phyloP scores from a whole-genome alignment of 2,113 vertebrate genomes.

The Carettochelys insculpta region DNA sequence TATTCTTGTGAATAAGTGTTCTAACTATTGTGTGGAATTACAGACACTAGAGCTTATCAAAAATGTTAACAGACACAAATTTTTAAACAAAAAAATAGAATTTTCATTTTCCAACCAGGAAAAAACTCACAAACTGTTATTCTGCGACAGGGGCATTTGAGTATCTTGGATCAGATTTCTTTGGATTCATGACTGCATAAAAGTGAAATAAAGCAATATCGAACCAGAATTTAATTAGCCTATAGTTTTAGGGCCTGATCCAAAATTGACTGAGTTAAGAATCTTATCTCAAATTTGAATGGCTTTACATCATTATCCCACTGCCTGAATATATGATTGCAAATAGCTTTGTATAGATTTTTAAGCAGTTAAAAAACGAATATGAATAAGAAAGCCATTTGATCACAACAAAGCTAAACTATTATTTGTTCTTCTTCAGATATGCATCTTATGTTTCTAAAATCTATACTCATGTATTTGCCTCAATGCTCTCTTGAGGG shows the following conservation, averaged over 20 bases:
- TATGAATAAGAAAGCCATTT: background rate
- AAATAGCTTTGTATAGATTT: background rate
- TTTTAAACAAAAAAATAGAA: background rate
- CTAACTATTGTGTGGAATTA: background rate
- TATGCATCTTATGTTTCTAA: background rate
- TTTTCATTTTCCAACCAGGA: background rate
- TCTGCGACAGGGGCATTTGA: background rate
- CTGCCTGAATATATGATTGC: background rate
- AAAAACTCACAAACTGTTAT: background rate
- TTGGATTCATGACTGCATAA: background rate
- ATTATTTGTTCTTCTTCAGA: background rate
- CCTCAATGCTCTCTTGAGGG: background rate
- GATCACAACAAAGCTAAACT: background rate
- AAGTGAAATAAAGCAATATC: background rate
- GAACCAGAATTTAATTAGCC: background rate
- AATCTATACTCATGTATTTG: background rate
- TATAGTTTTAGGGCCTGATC: background rate
- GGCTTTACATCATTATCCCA: background rate
- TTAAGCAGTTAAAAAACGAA: constrained; percentile 7
- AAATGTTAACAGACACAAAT: background rate
- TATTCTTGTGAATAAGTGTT: background rate
- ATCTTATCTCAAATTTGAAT: constrained; percentile 18
- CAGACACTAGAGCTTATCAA: background rate
- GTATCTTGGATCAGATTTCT: background rate
- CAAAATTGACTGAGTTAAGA: background rate